phyloP scores from a whole-genome alignment of 2,888 invertebrate genomes.

The Aphrophora alni region DNA sequence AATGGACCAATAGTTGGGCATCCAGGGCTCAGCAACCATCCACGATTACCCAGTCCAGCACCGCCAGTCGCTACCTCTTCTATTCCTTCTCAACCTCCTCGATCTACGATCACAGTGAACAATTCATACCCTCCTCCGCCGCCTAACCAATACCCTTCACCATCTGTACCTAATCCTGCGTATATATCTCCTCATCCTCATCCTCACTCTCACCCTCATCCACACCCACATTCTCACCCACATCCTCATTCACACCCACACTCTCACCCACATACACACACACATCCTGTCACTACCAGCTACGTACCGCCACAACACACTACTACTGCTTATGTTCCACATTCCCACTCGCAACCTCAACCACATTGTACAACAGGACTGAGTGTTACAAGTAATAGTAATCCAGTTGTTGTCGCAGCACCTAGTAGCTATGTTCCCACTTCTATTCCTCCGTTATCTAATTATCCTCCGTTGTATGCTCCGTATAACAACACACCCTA shows the following conservation, averaged over 20 bases:
- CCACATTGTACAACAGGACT: background rate
- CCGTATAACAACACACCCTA: slow-evolving; percentile 79
- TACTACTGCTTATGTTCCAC: slow-evolving; percentile 19
- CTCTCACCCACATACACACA: slow-evolving; percentile 14
- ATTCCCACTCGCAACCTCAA: slow-evolving; percentile 21
- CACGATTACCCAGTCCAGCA: slow-evolving; percentile 26
- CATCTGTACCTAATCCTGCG: slow-evolving; percentile 55
- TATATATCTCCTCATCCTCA: slow-evolving; percentile 54
- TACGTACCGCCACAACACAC: slow-evolving; percentile 17
- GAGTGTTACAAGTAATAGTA: slow-evolving; percentile 11
- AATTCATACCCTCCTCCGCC: slow-evolving; percentile 50
- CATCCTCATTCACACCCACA: slow-evolving; percentile 27
- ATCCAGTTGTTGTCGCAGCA: slow-evolving; percentile 21
- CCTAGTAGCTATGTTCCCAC: slow-evolving; percentile 33
- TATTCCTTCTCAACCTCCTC: slow-evolving; percentile 57
- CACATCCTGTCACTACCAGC: slow-evolving; percentile 11
- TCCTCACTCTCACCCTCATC: slow-evolving; percentile 11
- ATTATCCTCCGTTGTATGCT: slow-evolving; percentile 72
- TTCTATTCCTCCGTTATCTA: slow-evolving; percentile 38
- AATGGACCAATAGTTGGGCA: slow-evolving; percentile 28
- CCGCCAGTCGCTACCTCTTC: slow-evolving; percentile 53
- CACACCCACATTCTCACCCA: slow-evolving; percentile 26
- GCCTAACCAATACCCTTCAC: slow-evolving; percentile 48
- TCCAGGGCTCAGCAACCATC: slow-evolving; percentile 21
- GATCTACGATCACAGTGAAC: slow-evolving; percentile 22